These are phyloP conservation scores for Rousettus madagascariensis DNA, from an alignment of 2,797 vertebrate genomes.

Conservation along the genomic window DNA sequence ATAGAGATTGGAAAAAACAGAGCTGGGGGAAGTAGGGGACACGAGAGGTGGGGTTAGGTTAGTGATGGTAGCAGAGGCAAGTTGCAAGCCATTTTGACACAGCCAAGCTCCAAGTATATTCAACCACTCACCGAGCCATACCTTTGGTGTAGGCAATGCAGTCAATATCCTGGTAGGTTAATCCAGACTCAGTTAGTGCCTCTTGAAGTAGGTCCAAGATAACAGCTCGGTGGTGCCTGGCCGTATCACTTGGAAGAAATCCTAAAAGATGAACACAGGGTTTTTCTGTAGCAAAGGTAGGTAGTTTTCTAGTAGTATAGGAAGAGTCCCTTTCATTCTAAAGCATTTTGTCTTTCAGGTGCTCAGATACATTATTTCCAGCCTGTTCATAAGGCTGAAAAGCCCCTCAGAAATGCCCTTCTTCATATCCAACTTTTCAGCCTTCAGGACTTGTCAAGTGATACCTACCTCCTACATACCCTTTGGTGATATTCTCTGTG, in stretches of 20 bases:
- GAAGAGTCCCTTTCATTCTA: not conserved
- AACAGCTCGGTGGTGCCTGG: constrained; percentile 91
- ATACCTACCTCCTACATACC: not conserved
- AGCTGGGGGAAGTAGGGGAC: not conserved
- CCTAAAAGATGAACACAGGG: constrained; percentile 81
- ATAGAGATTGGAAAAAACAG: not conserved
- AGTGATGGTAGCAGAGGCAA: not conserved
- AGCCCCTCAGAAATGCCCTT: not conserved
- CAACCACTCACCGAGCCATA: constrained; percentile 39
- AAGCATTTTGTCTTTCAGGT: not conserved
- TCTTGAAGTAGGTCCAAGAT: constrained; percentile 90
- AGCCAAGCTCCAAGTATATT: not conserved
- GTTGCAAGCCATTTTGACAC: not conserved
- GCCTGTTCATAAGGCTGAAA: not conserved
- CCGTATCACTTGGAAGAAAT: constrained; percentile 93
- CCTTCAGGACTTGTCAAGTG: not conserved
- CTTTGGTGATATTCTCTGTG: not conserved
- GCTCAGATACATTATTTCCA: not conserved
- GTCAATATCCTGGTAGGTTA: constrained; percentile 89
- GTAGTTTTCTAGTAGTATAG: not conserved
- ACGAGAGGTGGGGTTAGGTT: not conserved
- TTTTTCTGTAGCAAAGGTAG: not conserved
- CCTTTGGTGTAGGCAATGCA: constrained; percentile 95
- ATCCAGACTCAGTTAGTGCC: constrained; percentile 88
- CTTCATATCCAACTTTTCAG: not conserved